phyloP scores from a whole-genome alignment of 2,113 vertebrate genomes.

The Chaenocephalus aceratus region DNA sequence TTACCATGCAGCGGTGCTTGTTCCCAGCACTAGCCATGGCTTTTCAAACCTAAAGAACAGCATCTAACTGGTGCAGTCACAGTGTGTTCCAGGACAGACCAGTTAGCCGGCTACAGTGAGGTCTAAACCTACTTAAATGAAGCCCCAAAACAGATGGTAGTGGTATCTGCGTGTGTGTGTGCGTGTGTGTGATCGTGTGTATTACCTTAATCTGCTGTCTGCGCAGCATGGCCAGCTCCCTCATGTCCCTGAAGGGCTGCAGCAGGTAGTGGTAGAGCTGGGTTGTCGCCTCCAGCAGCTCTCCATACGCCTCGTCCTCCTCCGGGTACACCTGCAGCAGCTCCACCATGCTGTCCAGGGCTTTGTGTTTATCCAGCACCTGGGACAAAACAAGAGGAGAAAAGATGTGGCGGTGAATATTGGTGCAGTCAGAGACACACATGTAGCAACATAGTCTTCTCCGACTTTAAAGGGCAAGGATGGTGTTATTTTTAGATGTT shows the following conservation, averaged over 20 bases:
- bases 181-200: slow-evolving; percentile 7
- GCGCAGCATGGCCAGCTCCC: slow-evolving; percentile 95
- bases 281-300: slow-evolving; percentile 93
- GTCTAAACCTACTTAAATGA: slow-evolving; percentile 60
- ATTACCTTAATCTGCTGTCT: slow-evolving; percentile 98
- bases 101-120: slow-evolving; percentile 20
- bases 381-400: slow-evolving; percentile 51
- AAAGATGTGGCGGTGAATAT: not conserved
- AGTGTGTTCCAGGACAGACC: slow-evolving; percentile 28
- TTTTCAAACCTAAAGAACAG: slow-evolving; percentile 27
- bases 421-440: not conserved
- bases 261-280: slow-evolving; percentile 97
- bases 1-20: not conserved
- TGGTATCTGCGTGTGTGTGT: slow-evolving; percentile 28
- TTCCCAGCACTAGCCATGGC: slow-evolving; percentile 8
- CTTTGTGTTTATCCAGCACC: slow-evolving; percentile 95
- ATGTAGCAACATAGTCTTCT: not conserved
- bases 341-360: slow-evolving; percentile 95
- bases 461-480: not conserved
- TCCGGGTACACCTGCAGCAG: slow-evolving; percentile 93
- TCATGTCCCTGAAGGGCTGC: slow-evolving; percentile 98
- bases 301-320: slow-evolving; percentile 93
- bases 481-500: too few species aligned
- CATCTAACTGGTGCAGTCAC: not conserved
- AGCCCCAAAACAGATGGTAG: slow-evolving; percentile 66